These are phyloP conservation scores for Drosophila meridionalis DNA, from an alignment of 2,888 invertebrate species.

Conservation along the genomic window DNA sequence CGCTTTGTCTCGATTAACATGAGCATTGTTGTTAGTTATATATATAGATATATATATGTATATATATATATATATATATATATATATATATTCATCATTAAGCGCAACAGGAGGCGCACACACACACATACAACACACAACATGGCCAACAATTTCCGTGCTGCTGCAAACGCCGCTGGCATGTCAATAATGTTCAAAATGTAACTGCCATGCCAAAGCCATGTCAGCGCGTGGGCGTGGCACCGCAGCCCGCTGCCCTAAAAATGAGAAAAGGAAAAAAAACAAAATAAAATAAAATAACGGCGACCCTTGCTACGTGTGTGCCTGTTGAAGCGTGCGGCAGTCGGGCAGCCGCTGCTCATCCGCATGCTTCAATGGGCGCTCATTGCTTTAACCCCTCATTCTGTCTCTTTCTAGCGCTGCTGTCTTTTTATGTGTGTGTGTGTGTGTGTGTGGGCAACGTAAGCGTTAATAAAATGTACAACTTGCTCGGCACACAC, in stretches of 20 bases:
- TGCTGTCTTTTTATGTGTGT: slow-evolving; percentile 5
- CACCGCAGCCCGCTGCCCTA: neutral
- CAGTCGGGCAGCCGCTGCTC: slow-evolving; percentile 50
- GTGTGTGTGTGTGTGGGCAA: slow-evolving; percentile 28
- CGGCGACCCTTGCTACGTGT: slow-evolving; percentile 13
- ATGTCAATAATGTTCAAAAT: slow-evolving; percentile 79
- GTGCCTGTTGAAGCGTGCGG: slow-evolving; percentile 73
- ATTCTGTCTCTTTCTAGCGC: neutral
- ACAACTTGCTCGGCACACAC: slow-evolving; percentile 41
- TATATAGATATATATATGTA: neutral
- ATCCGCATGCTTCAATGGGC: slow-evolving; percentile 71
- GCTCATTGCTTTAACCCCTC: slow-evolving; percentile 39
- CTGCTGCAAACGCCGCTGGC: slow-evolving; percentile 69
- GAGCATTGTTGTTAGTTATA: slow-evolving; percentile 52
- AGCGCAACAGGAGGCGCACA: slow-evolving; percentile 71
- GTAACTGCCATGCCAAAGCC: slow-evolving; percentile 57
- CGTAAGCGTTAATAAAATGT: slow-evolving; percentile 64
- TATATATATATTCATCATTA: slow-evolving; percentile 62
- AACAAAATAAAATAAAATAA: neutral
- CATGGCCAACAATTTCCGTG: slow-evolving; percentile 66
- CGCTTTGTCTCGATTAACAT: slow-evolving; percentile 81
- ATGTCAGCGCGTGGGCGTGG: slow-evolving; percentile 47
- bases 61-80: neutral
- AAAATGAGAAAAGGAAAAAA: neutral
- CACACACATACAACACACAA: slow-evolving; percentile 17